phyloP scores from a whole-genome alignment of 2,113 vertebrate species.

The Oncorhynchus clarkii region DNA sequence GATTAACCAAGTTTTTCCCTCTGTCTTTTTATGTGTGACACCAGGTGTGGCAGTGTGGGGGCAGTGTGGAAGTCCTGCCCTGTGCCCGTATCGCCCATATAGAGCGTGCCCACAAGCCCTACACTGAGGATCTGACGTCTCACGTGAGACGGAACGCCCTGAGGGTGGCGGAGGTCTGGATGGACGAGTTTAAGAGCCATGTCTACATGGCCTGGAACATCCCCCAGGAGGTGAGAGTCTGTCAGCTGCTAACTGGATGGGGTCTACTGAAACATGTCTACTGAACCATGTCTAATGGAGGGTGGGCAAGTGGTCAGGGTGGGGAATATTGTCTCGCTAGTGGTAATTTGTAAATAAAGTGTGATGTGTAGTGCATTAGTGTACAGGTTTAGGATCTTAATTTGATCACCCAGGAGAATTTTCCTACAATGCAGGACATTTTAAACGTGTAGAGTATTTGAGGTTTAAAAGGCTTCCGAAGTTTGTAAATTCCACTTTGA shows the following conservation, averaged over 20 bases:
- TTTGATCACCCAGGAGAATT: too few relatives aligned
- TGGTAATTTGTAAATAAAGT: too few relatives aligned
- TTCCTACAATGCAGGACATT: too few relatives aligned
- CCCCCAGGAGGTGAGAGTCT: conserved; percentile 85
- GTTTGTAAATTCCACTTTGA: too few relatives aligned
- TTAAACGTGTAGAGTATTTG: too few relatives aligned
- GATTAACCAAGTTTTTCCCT: neutral
- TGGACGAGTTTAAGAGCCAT: conserved; percentile 98
- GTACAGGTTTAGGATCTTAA: too few relatives aligned
- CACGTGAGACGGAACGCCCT: conserved; percentile 93
- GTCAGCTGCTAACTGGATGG: too few relatives aligned
- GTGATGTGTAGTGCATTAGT: too few relatives aligned
- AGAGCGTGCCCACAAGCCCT: conserved; percentile 94
- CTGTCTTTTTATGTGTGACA: conserved; percentile 18
- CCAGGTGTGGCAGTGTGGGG: conserved; percentile 97
- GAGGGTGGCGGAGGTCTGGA: conserved; percentile 95
- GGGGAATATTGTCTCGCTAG: too few relatives aligned
- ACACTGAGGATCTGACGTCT: conserved; percentile 89
- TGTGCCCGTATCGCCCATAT: conserved; percentile 95
- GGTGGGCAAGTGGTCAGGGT: neutral
- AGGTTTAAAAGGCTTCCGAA: too few relatives aligned
- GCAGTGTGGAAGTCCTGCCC: conserved; percentile 93
- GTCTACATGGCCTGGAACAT: conserved; percentile 99
- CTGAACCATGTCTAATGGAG: neutral
- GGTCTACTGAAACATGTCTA: neutral